Evolutionary conservation across 2,797 vertebrate genomes (phyloP).

Genomic region (Cossypha caffra): DNA sequence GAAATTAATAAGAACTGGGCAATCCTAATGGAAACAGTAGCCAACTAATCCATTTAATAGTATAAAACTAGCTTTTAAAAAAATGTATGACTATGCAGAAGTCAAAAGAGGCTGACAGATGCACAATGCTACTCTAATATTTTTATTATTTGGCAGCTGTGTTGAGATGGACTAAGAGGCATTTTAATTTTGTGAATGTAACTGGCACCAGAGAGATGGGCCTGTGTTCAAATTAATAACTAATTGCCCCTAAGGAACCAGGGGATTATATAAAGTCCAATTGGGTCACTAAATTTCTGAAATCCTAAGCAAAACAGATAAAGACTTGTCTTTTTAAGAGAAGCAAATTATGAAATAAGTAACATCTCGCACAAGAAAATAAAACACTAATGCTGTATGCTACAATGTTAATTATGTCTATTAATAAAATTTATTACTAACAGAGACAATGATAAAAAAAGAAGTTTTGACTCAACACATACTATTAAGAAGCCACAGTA

Average conservation of each 20-base stretch:
- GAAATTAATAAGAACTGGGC: not conserved
- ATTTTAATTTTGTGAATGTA: constrained; percentile 26
- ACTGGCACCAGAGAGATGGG: not conserved
- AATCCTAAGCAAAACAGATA: not conserved
- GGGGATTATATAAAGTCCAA: not conserved
- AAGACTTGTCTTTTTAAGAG: not conserved
- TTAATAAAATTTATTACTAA: not conserved
- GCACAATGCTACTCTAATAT: not conserved
- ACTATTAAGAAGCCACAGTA: not conserved
- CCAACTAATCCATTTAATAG: constrained; percentile 16
- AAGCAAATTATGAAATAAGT: not conserved
- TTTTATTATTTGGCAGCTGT: constrained; percentile 14
- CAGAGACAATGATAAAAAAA: not conserved
- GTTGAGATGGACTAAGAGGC: not conserved
- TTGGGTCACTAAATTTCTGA: not conserved
- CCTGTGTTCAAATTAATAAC: not conserved
- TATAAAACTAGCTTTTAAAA: not conserved
- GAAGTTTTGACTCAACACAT: not conserved
- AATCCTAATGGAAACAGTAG: not conserved
- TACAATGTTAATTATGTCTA: not conserved
- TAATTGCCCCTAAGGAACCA: not conserved
- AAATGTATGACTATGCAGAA: not conserved
- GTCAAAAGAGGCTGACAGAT: not conserved
- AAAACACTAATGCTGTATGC: not conserved
- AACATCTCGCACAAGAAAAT: not conserved